Base-by-base conservation (phyloP, 2,113 vertebrate genomes). In the Excalfactoria chinensis region DNA sequence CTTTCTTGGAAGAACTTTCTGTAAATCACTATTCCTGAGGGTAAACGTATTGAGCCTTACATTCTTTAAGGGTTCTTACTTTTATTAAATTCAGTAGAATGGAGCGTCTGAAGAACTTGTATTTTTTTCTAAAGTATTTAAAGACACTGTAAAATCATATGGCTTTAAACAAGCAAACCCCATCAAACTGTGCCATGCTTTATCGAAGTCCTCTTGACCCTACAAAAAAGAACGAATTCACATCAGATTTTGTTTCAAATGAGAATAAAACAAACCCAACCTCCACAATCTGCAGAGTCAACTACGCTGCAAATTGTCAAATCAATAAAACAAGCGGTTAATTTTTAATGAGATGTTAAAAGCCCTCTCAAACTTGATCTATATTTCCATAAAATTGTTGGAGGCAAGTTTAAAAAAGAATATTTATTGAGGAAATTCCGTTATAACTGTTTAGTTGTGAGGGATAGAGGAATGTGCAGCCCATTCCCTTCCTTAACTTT, bases 341-440 rank as follows among this genome's bases (percentile, higher is more conserved):
- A 93, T 96, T 96, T 96, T 96, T 96, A 97, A 97, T 96, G 93
- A 30, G 69, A 40, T 94, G 73, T 90, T 97, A 95, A 97, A 96
- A 96, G 88, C 94, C 56, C 70, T 95, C 93, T 95, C 88, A 96
- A 95, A 89, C 68, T 90, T 95, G 82, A 96, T 95, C 92, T 84
- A 90, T 96, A 95, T 91, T 93, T 93, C 86, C 74, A 91, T 97
- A 95, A 94, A 94, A 71, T 76, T 81, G 84, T 76, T 93, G 35
- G 49, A 95, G 56, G 91, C 75, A 91, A 84, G 85, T 85, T 72
- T 89, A 71, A 93, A 94, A 60, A 77, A 32, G 88, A 94, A 48
- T 56, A 71, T 89, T 95, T 96, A 91, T 83, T 71, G 86, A 93
- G 76, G 74, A 79, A 70, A 53, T 71, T 83, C 88, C 56, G 34